Evolutionary conservation across 2,113 vertebrate species (phyloP), one percentile per base, ranked within the genome.

Genomic region (Oryzias woworae): DNA sequence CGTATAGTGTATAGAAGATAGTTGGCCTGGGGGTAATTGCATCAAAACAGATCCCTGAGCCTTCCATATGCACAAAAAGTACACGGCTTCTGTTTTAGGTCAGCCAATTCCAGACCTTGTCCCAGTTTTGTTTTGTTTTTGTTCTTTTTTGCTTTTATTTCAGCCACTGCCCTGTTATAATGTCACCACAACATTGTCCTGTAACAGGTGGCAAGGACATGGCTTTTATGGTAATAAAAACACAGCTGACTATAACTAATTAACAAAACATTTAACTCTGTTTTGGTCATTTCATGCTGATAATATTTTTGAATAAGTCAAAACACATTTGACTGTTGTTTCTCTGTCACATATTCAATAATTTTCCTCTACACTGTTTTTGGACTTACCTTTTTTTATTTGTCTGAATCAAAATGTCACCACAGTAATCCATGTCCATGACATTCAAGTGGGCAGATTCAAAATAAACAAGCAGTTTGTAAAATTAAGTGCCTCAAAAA

Each of bases 1-100:
- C 43, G 22, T 52, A 53, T 20, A 56, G 41, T 44, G 14, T 47
- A 44, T n/a, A 45, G 66, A 61, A 6, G n/a, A 76, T 61, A 55
- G 52, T 64, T 16, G 17, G 14, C 48, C 20, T 36, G 54, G 28
- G 49, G 66, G 17, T 54, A 58, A 50, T 31, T 62, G 53, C 53
- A 62, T 63, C 36, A 71, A 62, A 62, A 59, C 31, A 62, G 26
- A 54, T 73, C 47, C 42, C 42, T 31, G 15, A 55, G 49, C 31
- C 16, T 46, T 57, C 22, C 50, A 73, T 69, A 53, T 64, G 48
- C 16, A 62, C 50, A 31, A 22, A n/a, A 24, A 48, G 16, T 31
- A 36, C 24, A 14, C 8, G 41, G 48, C 12, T 56, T 31, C 23
- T 49, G 14, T 46, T 62, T 50, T 7, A 53, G 4, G 18, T 20